phyloP scores from a whole-genome alignment of 1,140 invertebrate species.

The Aradophagus sp. region DNA sequence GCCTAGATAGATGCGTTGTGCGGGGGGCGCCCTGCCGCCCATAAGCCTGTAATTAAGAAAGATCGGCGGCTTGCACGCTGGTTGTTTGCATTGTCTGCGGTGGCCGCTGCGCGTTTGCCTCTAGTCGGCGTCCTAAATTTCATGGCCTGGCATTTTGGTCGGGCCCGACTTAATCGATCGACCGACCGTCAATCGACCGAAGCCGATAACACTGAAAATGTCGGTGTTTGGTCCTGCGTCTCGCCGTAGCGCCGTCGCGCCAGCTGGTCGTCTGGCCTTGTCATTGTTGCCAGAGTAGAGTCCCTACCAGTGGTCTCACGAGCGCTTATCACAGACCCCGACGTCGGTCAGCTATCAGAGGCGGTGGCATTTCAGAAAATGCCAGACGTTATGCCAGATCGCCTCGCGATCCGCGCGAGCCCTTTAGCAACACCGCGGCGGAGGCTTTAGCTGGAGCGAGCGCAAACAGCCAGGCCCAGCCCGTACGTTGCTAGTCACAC shows the following conservation, averaged over 20 bases:
- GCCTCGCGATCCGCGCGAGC: constrained; percentile 62
- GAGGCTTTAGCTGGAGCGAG: constrained; percentile 73
- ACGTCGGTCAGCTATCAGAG: constrained; percentile 65
- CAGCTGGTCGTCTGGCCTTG: constrained; percentile 68
- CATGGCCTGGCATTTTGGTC: constrained; percentile 61
- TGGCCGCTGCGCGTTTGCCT: constrained; percentile 75
- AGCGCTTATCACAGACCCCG: constrained; percentile 67
- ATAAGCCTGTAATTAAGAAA: constrained; percentile 62
- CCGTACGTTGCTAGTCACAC: constrained; percentile 74
- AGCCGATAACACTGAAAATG: constrained; percentile 48
- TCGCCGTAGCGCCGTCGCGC: constrained; percentile 64
- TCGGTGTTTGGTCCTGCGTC: constrained; percentile 65
- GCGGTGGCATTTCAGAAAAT: constrained; percentile 67
- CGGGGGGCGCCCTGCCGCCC: constrained; percentile 68
- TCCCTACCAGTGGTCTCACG: constrained; percentile 67
- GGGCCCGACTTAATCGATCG: constrained; percentile 65
- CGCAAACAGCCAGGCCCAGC: constrained; percentile 73
- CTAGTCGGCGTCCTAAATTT: constrained; percentile 63
- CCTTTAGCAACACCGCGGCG: constrained; percentile 71
- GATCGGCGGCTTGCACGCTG: constrained; percentile 69
- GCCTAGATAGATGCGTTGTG: constrained; percentile 59
- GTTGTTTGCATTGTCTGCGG: constrained; percentile 76
- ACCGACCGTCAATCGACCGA: constrained; percentile 68
- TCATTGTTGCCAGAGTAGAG: constrained; percentile 71
- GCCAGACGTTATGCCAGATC: constrained; percentile 66